Base-by-base conservation (phyloP, 1,140 invertebrate species). In the Drosophila equinoxialis region DNA sequence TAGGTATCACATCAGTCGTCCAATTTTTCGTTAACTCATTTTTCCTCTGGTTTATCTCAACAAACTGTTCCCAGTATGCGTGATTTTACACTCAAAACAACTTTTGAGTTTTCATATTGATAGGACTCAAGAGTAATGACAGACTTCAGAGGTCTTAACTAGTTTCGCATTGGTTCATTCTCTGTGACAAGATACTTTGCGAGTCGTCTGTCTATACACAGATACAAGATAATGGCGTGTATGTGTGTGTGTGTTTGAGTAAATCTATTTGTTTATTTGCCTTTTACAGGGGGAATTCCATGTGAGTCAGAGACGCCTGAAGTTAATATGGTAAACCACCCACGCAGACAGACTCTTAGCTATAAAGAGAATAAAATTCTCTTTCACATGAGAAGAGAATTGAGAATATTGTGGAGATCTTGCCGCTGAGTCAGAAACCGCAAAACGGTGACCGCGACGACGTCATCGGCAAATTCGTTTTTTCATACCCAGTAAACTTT, bases 91-190 rank as follows among this genome's bases (percentile, higher is more conserved):
- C 45, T 51, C 45, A 51, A 51, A 51, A 51, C 17, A 48, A 48
- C 7, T 48, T 48, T 48, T 48, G 17, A 20, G 45, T 48, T 10
- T 0, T 1, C 45, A 3, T 23, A 23, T 10, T 8, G 45, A 23
- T 20, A 0, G 23, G 6, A 51, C 45, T 51, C 17, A 51, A 51
- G 45, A 51, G 45, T 20, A 48, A 3, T 7, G 7, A 7, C 6
- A 2, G 6, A 6, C 4, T 2, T 45, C 30, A 30, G 30, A 30
- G 30, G 6, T 14, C 13, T 45, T 14, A 14, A 45, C 1, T 7
- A 48, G 45, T 17, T 17, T 51, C 45, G 17, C 45, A 51, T 51
- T 51, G 45, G 17, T 51, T 51, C 45, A 51, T 51, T 48, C 20
- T 20, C 45, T 51, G 10, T 51, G 8, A 17, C 17, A 10, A 51